A percentile compares a stretch with the other conserved stretches of the same genome.
Evolutionary conservation across 2,888 invertebrate species (phyloP).

Genomic region (Tipula helvola): DNA sequence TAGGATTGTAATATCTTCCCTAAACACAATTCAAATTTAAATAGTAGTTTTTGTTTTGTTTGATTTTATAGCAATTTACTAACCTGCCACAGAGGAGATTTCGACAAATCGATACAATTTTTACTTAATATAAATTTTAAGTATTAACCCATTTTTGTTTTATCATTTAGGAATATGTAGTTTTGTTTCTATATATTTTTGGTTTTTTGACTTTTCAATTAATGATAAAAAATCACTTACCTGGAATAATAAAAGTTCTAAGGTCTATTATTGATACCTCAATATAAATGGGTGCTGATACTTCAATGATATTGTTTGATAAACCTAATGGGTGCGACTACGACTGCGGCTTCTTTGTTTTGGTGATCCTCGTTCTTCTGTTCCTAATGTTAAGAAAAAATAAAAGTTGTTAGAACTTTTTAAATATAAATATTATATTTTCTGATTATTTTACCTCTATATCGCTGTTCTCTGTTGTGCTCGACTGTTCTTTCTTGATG

Average conservation of each 20-base stretch:
- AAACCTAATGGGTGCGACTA: conserved; percentile 24
- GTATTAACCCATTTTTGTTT: neutral
- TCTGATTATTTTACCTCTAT: conserved; percentile 14
- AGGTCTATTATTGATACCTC: conserved; percentile 18
- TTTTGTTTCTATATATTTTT: neutral
- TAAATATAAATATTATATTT: neutral
- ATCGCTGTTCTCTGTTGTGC: neutral
- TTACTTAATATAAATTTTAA: neutral
- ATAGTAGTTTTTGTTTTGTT: neutral
- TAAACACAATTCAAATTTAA: neutral
- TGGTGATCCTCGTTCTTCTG: neutral
- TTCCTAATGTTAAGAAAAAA: conserved; percentile 7
- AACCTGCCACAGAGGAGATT: conserved; percentile 4
- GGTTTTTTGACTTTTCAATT: neutral
- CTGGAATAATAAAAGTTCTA: conserved; percentile 16
- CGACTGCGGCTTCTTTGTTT: conserved; percentile 22
- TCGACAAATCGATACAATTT: neutral
- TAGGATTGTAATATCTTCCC: neutral
- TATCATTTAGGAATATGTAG: neutral
- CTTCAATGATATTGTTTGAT: neutral
- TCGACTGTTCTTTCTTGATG: neutral
- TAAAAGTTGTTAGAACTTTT: neutral
- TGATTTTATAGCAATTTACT: conserved; percentile 4
- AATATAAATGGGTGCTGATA: conserved; percentile 8
- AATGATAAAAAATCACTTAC: conserved; percentile 17